phyloP scores from a whole-genome alignment of 2,888 invertebrate species.

The Tachina lurida region DNA sequence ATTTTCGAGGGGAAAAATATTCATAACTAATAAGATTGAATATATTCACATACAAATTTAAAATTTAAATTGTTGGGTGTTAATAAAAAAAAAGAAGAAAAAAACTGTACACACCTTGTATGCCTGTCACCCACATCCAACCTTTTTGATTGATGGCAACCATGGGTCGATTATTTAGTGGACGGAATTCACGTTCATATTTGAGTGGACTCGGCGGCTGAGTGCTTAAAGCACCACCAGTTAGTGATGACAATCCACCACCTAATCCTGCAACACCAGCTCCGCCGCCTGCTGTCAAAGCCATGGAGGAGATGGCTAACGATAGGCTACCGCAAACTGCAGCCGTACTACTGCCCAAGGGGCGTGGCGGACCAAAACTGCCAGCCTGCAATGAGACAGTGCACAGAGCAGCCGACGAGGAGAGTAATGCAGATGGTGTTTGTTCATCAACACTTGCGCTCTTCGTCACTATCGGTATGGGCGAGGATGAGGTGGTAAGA shows the following conservation, averaged over 20 bases:
- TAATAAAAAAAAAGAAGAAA: not conserved
- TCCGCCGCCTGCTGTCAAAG: slow-evolving; percentile 76
- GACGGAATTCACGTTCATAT: slow-evolving; percentile 85
- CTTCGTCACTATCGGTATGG: slow-evolving; percentile 83
- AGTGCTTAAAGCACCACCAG: slow-evolving; percentile 69
- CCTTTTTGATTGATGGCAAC: slow-evolving; percentile 88
- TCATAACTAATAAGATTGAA: too few species aligned
- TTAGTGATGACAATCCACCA: slow-evolving; percentile 61
- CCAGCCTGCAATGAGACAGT: slow-evolving; percentile 74
- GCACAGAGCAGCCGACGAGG: slow-evolving; percentile 73
- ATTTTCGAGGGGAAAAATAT: too few species aligned
- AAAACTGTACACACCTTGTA: slow-evolving; percentile 84
- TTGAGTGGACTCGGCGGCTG: slow-evolving; percentile 83
- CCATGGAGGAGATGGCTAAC: slow-evolving; percentile 79
- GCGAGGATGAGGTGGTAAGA: slow-evolving; percentile 80
- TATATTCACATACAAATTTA: too few species aligned
- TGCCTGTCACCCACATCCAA: slow-evolving; percentile 93
- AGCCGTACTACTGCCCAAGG: slow-evolving; percentile 79
- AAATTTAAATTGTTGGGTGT: not conserved
- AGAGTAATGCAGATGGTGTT: slow-evolving; percentile 75
- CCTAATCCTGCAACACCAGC: slow-evolving; percentile 71
- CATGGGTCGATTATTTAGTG: slow-evolving; percentile 86
- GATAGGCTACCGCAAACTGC: slow-evolving; percentile 81
- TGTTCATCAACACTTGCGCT: slow-evolving; percentile 83
- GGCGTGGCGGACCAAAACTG: slow-evolving; percentile 75